Evolutionary conservation across 2,888 invertebrate genomes (phyloP).

Genomic region (Slavum lentiscoides): DNA sequence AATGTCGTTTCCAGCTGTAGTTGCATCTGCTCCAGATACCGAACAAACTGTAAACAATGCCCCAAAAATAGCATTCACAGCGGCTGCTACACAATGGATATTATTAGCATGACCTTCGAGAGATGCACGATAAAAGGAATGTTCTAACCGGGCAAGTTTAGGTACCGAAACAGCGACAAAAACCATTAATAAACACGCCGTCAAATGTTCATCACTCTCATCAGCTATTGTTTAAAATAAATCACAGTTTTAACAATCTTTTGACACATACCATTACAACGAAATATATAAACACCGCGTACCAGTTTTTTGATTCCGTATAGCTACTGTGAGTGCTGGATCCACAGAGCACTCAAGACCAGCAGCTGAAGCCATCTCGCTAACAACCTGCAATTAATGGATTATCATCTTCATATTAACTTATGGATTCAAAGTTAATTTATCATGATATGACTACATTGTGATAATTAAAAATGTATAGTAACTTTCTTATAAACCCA

Average conservation of each 20-base stretch:
- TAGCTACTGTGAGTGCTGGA: constrained; percentile 86
- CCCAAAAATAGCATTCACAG: constrained; percentile 93
- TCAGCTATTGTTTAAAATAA: constrained; percentile 63
- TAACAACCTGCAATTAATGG: constrained; percentile 75
- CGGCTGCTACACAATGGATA: constrained; percentile 96
- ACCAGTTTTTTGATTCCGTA: constrained; percentile 79
- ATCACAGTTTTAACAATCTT: background rate
- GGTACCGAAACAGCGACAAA: constrained; percentile 98
- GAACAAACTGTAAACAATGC: constrained; percentile 95
- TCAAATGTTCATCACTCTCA: constrained; percentile 83
- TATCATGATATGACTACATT: background rate
- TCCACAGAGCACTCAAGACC: constrained; percentile 93
- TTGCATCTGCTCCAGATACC: constrained; percentile 60
- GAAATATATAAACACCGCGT: constrained; percentile 33
- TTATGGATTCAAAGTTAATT: background rate
- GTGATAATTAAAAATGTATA: background rate
- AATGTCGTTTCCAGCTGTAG: constrained; percentile 68
- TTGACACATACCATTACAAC: background rate
- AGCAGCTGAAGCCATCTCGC: constrained; percentile 96
- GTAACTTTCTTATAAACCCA: no score
- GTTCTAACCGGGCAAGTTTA: constrained; percentile 86
- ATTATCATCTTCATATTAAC: background rate
- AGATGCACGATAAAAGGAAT: constrained; percentile 84
- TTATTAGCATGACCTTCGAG: constrained; percentile 96
- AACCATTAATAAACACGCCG: constrained; percentile 95